A percentile compares a stretch with the other conserved stretches of the same genome.
These are phyloP conservation scores for Drosophila imparisetae DNA, from an alignment of 2,888 invertebrate species.

Conservation along the genomic window DNA sequence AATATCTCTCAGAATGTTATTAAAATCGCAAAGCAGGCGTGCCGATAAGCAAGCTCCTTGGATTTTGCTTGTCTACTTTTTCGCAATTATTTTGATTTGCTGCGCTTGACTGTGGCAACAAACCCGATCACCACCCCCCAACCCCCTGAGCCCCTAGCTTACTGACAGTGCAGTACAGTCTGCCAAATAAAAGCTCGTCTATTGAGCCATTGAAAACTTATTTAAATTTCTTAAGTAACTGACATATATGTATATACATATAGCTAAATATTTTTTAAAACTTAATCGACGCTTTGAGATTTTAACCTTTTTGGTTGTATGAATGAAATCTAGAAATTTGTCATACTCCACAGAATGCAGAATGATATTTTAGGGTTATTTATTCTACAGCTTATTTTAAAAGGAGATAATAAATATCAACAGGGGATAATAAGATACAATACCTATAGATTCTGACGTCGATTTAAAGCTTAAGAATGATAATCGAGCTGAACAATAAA, in stretches of 20 bases:
- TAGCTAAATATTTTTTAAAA: too few species aligned
- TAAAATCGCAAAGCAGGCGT: slow-evolving; percentile 68
- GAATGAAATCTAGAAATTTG: background rate
- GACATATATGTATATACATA: background rate
- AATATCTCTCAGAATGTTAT: slow-evolving; percentile 71
- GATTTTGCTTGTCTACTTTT: slow-evolving; percentile 29
- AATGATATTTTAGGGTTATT: background rate
- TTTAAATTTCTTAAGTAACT: background rate
- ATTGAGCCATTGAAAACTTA: background rate
- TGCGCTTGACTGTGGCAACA: slow-evolving; percentile 34
- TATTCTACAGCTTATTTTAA: background rate
- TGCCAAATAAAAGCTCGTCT: background rate
- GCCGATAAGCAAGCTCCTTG: slow-evolving; percentile 52
- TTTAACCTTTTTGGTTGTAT: too few species aligned
- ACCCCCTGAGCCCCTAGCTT: background rate
- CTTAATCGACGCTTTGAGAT: too few species aligned
- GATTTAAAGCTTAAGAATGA: background rate
- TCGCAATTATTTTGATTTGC: slow-evolving; percentile 65
- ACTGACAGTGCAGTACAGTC: slow-evolving; percentile 1
- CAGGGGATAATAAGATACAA: fast-evolving
- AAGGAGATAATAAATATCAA: background rate
- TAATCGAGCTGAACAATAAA: background rate
- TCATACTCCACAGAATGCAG: background rate
- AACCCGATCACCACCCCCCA: slow-evolving; percentile 4
- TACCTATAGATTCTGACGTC: background rate